Evolutionary conservation across 2,113 vertebrate species (phyloP).

Genomic region (Fulica atra): DNA sequence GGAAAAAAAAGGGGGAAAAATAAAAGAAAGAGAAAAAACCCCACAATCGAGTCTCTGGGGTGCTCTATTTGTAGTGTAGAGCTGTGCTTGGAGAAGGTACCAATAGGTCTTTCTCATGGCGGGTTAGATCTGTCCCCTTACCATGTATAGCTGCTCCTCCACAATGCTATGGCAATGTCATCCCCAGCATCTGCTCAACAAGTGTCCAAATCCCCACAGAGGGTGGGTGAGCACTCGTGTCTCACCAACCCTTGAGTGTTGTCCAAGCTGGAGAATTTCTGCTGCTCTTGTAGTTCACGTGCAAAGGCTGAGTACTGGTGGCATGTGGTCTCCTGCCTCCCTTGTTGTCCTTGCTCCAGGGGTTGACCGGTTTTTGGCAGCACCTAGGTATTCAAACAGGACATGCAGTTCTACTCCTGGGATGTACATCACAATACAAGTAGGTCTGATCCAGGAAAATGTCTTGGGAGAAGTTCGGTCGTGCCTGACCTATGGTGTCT

Average conservation of each 20-base stretch:
- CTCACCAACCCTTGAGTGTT: not conserved
- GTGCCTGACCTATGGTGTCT: no score
- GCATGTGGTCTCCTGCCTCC: not conserved
- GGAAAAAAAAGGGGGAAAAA: not conserved
- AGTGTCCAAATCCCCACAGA: not conserved
- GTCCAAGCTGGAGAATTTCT: not conserved
- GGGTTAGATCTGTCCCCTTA: not conserved
- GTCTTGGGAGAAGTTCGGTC: not conserved
- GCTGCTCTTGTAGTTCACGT: accelerated
- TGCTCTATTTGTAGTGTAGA: not conserved
- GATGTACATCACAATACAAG: accelerated
- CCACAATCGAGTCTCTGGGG: not conserved
- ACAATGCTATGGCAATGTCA: accelerated
- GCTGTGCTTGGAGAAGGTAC: not conserved
- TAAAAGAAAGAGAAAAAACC: not conserved
- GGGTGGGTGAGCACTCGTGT: accelerated
- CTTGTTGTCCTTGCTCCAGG: accelerated
- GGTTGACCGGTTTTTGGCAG: not conserved
- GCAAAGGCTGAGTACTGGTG: not conserved
- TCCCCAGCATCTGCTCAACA: not conserved
- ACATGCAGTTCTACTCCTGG: accelerated
- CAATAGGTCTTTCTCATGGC: not conserved
- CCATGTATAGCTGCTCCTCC: not conserved
- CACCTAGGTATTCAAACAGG: not conserved
- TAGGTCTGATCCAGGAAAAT: not conserved